Conservation (phyloP, 1,140 invertebrate genomes). For the Brachionus manjavacas region DNA sequence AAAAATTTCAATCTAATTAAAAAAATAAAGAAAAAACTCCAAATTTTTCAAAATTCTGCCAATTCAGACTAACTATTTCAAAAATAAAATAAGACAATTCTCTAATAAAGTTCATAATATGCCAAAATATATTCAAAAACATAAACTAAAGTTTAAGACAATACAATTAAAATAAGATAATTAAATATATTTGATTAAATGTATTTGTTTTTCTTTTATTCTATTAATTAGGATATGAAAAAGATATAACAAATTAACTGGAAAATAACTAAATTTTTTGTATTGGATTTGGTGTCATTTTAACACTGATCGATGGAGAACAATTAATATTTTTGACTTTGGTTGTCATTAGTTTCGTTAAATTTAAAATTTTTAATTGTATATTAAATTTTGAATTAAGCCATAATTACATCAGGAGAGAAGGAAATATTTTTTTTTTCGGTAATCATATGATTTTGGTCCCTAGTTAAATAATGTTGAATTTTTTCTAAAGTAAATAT, state of each 20-base stretch:
- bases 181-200: too few relatives aligned
- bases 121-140: too few relatives aligned
- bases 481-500: neutral
- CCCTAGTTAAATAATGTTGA: too few relatives aligned
- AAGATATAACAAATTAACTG: neutral
- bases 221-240: neutral
- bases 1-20: too few relatives aligned
- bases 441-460: too few relatives aligned
- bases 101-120: too few relatives aligned
- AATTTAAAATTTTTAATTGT: neutral
- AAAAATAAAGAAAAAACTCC: too few relatives aligned
- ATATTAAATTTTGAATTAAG: neutral
- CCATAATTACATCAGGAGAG: neutral
- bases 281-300: neutral
- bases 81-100: too few relatives aligned
- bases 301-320: neutral
- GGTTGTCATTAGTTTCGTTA: neutral
- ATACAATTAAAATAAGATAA: too few relatives aligned
- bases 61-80: too few relatives aligned
- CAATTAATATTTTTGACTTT: neutral
- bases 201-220: neutral
- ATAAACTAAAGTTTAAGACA: too few relatives aligned
- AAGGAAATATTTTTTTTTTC: neutral
- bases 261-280: neutral
- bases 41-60: too few relatives aligned